A percentile compares a stretch with the other conserved stretches of the same genome.
These are phyloP conservation scores for Cettia cetti DNA, from an alignment of 2,113 vertebrate species.

Conservation along the genomic window DNA sequence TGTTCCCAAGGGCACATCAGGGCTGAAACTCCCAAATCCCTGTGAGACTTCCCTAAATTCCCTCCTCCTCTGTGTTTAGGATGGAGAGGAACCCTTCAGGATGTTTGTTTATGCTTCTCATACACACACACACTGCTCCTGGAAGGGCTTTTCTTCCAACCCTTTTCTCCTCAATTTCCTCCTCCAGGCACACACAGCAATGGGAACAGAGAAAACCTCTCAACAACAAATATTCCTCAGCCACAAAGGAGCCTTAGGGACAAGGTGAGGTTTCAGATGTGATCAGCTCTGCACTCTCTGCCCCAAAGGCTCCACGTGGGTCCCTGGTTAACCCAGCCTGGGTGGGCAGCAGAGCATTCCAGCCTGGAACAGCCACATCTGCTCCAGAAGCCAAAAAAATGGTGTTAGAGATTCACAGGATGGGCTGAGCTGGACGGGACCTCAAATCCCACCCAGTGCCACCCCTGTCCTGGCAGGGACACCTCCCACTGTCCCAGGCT, in stretches of 20 bases:
- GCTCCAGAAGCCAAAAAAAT: not conserved
- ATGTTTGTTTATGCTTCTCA: not conserved
- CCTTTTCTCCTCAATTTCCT: not conserved
- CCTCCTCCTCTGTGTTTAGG: not conserved
- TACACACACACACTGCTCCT: not conserved
- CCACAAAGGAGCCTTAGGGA: not conserved
- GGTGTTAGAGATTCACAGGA: accelerated
- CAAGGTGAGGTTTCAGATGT: not conserved
- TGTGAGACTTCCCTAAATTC: not conserved
- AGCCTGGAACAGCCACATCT: not conserved
- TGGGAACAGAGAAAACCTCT: accelerated
- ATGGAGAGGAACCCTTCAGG: not conserved
- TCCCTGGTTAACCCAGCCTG: not conserved
- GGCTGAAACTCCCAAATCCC: not conserved
- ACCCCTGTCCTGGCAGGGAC: not conserved
- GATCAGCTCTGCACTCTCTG: not conserved
- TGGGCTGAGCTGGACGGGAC: not conserved
- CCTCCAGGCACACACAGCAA: not conserved
- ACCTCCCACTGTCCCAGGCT: not conserved
- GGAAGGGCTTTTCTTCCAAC: not conserved
- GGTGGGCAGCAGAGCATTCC: not conserved
- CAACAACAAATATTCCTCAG: not conserved
- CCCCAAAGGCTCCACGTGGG: not conserved
- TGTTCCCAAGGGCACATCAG: not conserved
- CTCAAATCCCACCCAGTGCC: not conserved